Conservation (phyloP, 2,888 invertebrate genomes). For the Pheosia tremula region DNA sequence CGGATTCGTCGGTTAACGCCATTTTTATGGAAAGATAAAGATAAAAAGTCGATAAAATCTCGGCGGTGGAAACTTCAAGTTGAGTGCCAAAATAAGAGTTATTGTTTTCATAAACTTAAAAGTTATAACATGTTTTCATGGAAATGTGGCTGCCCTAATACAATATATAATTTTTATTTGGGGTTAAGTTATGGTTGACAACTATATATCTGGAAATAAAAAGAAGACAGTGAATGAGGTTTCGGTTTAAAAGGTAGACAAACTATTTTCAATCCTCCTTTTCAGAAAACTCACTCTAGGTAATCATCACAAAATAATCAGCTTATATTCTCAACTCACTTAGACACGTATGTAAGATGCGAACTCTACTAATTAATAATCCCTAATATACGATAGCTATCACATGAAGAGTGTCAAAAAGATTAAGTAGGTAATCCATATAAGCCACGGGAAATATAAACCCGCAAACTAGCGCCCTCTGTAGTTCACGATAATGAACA, state of each 20-base stretch:
- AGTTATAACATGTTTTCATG: not conserved
- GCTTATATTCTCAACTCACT: no score
- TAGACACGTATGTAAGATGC: no score
- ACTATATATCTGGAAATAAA: not conserved
- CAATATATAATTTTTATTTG: not conserved
- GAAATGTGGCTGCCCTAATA: not conserved
- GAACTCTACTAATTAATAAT: no score
- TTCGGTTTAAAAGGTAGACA: no score
- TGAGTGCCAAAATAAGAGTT: not conserved
- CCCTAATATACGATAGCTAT: not conserved
- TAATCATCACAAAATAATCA: no score
- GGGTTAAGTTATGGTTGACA: not conserved
- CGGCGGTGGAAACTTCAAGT: not conserved
- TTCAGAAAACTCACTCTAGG: no score
- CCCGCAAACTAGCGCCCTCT: not conserved
- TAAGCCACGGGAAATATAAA: not conserved
- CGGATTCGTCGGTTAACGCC: not conserved
- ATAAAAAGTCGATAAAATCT: not conserved
- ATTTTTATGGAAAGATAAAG: not conserved
- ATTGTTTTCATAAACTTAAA: not conserved
- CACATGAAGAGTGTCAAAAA: not conserved
- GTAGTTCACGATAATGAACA: constrained; percentile 1
- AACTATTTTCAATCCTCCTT: no score
- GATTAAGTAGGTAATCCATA: not conserved
- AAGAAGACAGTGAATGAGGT: no score